These are phyloP conservation scores for Cancer borealis DNA, from an alignment of 2,888 invertebrate species.

Conservation along the genomic window DNA sequence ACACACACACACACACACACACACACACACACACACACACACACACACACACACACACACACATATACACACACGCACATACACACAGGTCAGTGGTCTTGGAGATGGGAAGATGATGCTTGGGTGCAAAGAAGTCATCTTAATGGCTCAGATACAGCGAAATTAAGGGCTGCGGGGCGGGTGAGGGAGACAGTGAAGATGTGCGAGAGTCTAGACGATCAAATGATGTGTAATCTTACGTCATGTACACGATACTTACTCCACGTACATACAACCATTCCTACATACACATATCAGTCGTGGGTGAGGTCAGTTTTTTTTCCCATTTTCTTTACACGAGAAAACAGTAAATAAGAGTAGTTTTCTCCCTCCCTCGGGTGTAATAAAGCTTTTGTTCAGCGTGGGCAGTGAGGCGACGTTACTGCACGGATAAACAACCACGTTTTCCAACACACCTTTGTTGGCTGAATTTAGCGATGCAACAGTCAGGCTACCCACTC, in stretches of 20 bases:
- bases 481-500: not conserved
- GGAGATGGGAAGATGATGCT: not conserved
- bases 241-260: not conserved
- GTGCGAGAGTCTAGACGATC: not conserved
- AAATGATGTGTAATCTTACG: not conserved
- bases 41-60: constrained; percentile 33
- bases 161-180: not conserved
- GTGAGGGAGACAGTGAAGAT: not conserved
- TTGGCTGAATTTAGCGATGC: constrained; percentile 21
- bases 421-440: constrained; percentile 22
- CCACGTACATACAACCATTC: not conserved
- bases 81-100: constrained; percentile 15
- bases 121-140: constrained; percentile 12
- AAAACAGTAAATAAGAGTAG: not conserved
- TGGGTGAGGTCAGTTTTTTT: not conserved
- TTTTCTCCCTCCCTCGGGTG: not conserved
- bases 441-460: not conserved
- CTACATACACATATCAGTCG: not conserved
- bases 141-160: not conserved
- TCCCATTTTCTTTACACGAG: not conserved
- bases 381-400: constrained; percentile 20
- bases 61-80: not conserved
- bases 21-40: constrained; percentile 10
- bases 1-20: constrained; percentile 31
- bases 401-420: constrained; percentile 34